Base-by-base conservation (phyloP, 2,113 vertebrate species). In the Strigops habroptila region DNA sequence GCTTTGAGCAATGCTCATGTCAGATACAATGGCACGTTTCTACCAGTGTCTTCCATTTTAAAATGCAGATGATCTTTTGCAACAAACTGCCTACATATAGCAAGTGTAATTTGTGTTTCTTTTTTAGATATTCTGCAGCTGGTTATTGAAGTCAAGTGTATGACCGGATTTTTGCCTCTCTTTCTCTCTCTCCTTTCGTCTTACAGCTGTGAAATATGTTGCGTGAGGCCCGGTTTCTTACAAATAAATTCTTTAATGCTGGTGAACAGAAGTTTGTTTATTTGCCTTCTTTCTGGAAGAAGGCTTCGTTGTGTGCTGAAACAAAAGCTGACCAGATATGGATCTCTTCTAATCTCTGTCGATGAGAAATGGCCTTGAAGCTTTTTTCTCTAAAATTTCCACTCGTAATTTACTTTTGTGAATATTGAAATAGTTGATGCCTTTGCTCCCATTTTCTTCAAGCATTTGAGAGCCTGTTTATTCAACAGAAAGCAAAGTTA, bases 231-330 rank as follows among this genome's bases (percentile, higher is more conserved):
- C 25, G 12, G 8, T 90, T 92, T 93, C 94, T 95, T 94, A 89
- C 74, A 91, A 96, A 80, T 93, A 59, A 23, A 6, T 90, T 95
- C 68, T 95, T 86, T 93, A 89, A 52, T 7, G 12, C 65, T 80
- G 62, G 19, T 68, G 91, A 97, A 97, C 91, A 90, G 88, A 91
- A 91, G 71, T 83, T 93, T 44, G 27, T 95, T 96, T 93, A 88
- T 95, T 86, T 86, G 81, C n/a, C 80, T 82, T 81, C 62, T 71
- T 62, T 60, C 57, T 92, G 41, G 89, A 94, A 89, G 85, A 92
- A 69, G 46, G 49, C 83, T 94, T 90, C 81, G 80, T 96, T 92
- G 63, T 95, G 14, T 92, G 63, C 70, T 84, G 88, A 60, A 80
- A 95, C 92, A 94, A 91, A 90, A 88, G 78, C 55, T 62, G 65